phyloP scores from a whole-genome alignment of 2,888 invertebrate genomes.

The Leucozona laternaria region DNA sequence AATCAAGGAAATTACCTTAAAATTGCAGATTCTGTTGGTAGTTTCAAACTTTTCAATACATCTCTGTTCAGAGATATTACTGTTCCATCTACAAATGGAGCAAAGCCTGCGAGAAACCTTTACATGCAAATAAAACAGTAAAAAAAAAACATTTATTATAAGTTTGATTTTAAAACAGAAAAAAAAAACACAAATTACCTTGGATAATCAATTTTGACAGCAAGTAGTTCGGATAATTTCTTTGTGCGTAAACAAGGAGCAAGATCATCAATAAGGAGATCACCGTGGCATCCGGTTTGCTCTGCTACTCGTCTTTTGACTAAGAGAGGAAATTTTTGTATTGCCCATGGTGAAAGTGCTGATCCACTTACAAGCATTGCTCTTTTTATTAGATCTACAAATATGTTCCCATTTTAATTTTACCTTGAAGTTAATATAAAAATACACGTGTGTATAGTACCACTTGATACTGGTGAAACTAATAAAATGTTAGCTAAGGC shows the following conservation, averaged over 20 bases:
- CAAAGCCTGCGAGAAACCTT: constrained; percentile 93
- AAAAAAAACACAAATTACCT: constrained; percentile 80
- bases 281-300: constrained; percentile 93
- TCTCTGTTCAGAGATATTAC: constrained; percentile 87
- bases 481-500: constrained; percentile 98
- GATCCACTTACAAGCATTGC: constrained; percentile 95
- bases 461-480: constrained; percentile 97
- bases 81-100: constrained; percentile 97
- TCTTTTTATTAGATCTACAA: constrained; percentile 92
- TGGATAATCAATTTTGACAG: constrained; percentile 91
- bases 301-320: constrained; percentile 93
- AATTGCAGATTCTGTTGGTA: constrained; percentile 83
- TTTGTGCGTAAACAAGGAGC: constrained; percentile 93
- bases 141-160: not conserved
- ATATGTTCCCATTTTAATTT: not conserved
- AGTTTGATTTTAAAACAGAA: not conserved
- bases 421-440: not conserved
- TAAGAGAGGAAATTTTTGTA: constrained; percentile 92
- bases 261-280: constrained; percentile 91
- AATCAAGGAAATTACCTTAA: constrained; percentile 83
- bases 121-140: not conserved
- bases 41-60: constrained; percentile 80
- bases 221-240: constrained; percentile 89
- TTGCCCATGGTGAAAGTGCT: constrained; percentile 95
- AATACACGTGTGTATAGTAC: constrained; percentile 86